These are phyloP conservation scores for Pseudopipra pipra DNA, from an alignment of 2,113 vertebrate species.

Conservation along the genomic window DNA sequence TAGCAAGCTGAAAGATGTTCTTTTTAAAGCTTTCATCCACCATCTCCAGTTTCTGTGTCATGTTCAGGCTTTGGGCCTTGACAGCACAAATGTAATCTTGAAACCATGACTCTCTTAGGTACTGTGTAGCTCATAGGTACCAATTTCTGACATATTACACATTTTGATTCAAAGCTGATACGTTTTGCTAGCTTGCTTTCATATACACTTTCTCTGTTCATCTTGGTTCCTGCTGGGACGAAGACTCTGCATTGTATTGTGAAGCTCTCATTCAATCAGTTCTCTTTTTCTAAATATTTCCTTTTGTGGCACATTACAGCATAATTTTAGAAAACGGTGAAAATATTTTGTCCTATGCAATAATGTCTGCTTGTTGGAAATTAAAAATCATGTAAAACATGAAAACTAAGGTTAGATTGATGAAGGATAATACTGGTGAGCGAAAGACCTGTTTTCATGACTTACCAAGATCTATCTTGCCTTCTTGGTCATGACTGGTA, in stretches of 20 bases:
- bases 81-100: neutral
- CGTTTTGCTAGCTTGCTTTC: neutral
- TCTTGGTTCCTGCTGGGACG: neutral
- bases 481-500: neutral
- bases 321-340: neutral
- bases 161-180: neutral
- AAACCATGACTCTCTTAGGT: neutral
- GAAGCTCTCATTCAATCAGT: neutral
- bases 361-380: neutral
- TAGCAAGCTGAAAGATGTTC: neutral
- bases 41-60: constrained; percentile 1
- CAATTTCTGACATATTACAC: neutral
- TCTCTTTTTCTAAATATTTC: neutral
- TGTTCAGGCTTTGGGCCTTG: neutral
- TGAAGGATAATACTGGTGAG: neutral
- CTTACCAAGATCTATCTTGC: neutral
- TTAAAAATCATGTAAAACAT: neutral
- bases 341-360: neutral
- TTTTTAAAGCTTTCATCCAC: constrained; percentile 9
- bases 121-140: neutral
- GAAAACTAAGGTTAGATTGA: neutral
- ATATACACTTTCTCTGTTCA: neutral
- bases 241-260: neutral
- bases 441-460: neutral
- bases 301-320: neutral